Conservation (phyloP, 2,888 invertebrate species). For the Gandaritis pyraliata region DNA sequence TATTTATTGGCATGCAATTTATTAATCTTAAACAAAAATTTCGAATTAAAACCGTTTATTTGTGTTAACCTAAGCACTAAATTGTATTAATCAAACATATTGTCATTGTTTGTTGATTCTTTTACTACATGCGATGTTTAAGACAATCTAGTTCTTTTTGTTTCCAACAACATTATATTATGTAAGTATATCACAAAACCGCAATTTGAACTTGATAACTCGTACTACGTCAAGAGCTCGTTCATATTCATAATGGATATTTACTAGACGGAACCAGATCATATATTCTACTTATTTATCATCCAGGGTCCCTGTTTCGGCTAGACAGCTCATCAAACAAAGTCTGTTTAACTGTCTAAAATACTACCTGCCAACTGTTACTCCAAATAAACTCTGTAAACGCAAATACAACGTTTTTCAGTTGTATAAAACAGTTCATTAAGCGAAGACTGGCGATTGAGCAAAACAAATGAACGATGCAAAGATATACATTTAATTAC, state of each 20-base stretch:
- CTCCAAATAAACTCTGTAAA: constrained; percentile 12
- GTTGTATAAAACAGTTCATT: too few species aligned
- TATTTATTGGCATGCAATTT: too few species aligned
- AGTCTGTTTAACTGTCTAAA: constrained; percentile 4
- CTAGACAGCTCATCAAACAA: constrained; percentile 21
- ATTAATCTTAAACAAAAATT: too few species aligned
- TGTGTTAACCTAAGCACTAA: too few species aligned
- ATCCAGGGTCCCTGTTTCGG: background rate
- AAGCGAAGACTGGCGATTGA: too few species aligned
- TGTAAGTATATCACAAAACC: background rate
- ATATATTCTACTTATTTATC: constrained; percentile 14
- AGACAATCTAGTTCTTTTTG: too few species aligned
- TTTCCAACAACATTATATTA: background rate
- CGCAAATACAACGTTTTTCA: background rate
- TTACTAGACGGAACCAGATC: constrained; percentile 4
- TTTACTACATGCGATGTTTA: too few species aligned
- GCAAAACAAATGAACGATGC: too few species aligned
- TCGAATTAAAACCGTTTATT: too few species aligned
- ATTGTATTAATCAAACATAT: too few species aligned
- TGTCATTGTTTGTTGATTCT: too few species aligned
- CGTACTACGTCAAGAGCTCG: background rate
- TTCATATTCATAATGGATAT: constrained; percentile 13
- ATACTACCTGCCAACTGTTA: constrained; percentile 6
- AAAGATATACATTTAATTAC: too few species aligned
- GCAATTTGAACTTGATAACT: constrained; percentile 1